phyloP scores from a whole-genome alignment of 1,140 invertebrate genomes.

The Stratiolaelaps scimitus region DNA sequence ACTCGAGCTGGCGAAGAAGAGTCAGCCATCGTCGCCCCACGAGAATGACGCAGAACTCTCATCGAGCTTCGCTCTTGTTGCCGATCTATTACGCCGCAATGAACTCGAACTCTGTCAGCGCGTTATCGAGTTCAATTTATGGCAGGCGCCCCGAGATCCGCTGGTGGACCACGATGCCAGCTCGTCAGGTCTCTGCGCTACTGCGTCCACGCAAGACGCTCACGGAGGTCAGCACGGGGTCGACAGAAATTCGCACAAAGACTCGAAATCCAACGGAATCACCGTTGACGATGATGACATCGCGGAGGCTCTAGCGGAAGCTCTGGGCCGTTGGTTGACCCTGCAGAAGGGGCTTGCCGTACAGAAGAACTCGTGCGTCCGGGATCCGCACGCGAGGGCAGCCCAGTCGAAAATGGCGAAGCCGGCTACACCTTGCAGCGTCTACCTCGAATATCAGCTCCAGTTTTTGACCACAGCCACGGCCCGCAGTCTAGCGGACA shows the following conservation, averaged over 20 bases:
- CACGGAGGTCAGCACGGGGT: too few relatives aligned
- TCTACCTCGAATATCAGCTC: constrained; percentile 22
- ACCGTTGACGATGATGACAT: neutral
- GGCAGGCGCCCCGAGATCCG: constrained; percentile 4
- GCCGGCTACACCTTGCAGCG: neutral
- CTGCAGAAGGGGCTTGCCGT: constrained; percentile 4
- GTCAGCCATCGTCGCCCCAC: neutral
- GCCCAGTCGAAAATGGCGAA: neutral
- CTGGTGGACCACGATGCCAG: neutral
- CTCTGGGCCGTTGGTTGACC: neutral
- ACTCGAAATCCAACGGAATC: neutral
- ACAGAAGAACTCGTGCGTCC: neutral
- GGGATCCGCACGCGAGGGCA: neutral
- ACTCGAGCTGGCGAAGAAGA: neutral
- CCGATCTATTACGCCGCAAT: constrained; percentile 1
- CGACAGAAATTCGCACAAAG: too few relatives aligned
- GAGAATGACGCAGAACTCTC: too few relatives aligned
- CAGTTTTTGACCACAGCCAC: constrained; percentile 2
- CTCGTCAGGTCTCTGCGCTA: too few relatives aligned
- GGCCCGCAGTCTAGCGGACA: neutral
- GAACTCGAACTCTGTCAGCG: constrained; percentile 15
- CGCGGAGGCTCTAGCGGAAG: neutral
- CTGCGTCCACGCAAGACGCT: too few relatives aligned
- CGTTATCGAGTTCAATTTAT: constrained; percentile 10
- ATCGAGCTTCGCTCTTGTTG: neutral